These are phyloP conservation scores for Neostethus bicornis DNA, from an alignment of 2,797 vertebrate species.

Conservation along the genomic window DNA sequence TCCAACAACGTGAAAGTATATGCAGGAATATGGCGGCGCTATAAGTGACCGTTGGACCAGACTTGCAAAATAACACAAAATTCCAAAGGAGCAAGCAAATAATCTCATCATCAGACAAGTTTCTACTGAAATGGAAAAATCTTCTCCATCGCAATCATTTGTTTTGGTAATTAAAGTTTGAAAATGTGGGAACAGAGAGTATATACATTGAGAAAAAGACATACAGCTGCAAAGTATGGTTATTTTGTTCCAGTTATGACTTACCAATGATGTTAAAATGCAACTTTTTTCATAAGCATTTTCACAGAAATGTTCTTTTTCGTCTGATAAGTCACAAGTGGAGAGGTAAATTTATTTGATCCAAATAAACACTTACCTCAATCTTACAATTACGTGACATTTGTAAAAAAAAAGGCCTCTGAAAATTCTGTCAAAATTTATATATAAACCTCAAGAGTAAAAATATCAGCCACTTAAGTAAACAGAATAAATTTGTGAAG, in stretches of 20 bases:
- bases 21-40: slow-evolving; percentile 59
- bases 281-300: neutral
- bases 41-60: slow-evolving; percentile 57
- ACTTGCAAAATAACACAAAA: slow-evolving; percentile 32
- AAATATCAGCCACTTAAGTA: too few species aligned
- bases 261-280: neutral
- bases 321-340: too few species aligned
- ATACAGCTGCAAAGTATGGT: neutral
- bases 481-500: too few species aligned
- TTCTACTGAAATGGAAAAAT: too few species aligned
- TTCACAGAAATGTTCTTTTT: neutral
- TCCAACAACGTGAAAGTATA: slow-evolving; percentile 69
- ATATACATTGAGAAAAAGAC: neutral
- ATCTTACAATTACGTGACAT: too few species aligned
- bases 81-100: slow-evolving; percentile 26
- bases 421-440: neutral
- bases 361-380: too few species aligned
- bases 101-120: slow-evolving; percentile 38
- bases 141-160: slow-evolving; percentile 32
- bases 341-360: too few species aligned
- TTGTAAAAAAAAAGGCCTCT: too few species aligned
- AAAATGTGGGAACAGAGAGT: slow-evolving; percentile 16
- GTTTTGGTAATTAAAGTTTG: slow-evolving; percentile 52
- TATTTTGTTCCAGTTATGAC: neutral
- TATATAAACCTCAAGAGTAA: too few species aligned